phyloP scores from a whole-genome alignment of 2,888 invertebrate genomes.

The Lathronympha strigana region DNA sequence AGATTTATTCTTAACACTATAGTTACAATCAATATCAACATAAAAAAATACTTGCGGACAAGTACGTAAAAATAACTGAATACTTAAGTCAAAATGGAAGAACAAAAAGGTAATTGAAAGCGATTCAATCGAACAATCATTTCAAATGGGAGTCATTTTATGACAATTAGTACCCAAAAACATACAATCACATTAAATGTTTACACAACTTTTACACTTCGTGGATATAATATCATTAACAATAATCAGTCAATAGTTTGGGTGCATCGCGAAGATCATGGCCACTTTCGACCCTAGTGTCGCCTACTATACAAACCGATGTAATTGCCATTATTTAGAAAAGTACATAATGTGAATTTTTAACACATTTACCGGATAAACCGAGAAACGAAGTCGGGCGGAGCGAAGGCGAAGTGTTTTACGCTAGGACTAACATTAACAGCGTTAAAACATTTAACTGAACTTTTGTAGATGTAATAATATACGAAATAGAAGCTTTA shows the following conservation, averaged over 20 bases:
- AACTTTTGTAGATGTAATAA: no score
- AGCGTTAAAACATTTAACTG: no score
- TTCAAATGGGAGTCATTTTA: slow-evolving; percentile 12
- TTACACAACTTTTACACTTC: not conserved
- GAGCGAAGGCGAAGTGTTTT: no score
- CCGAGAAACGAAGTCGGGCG: no score
- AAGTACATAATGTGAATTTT: no score
- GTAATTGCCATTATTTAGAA: no score
- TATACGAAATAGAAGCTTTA: no score
- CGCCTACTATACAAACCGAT: no score
- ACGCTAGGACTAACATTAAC: no score
- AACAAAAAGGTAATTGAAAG: slow-evolving; percentile 22
- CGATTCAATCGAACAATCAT: slow-evolving; percentile 25
- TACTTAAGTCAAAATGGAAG: slow-evolving; percentile 28
- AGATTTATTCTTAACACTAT: slow-evolving; percentile 11
- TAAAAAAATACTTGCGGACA: slow-evolving; percentile 20
- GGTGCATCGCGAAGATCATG: not conserved
- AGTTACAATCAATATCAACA: slow-evolving; percentile 4
- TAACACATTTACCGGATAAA: no score
- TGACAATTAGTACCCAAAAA: not conserved
- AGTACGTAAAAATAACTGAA: slow-evolving; percentile 16
- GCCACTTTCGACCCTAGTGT: not conserved
- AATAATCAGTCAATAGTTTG: not conserved
- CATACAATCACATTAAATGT: not conserved
- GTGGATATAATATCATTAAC: not conserved